Evolutionary conservation across 2,888 invertebrate species (phyloP).

Genomic region (Gastrophysa polygoni): DNA sequence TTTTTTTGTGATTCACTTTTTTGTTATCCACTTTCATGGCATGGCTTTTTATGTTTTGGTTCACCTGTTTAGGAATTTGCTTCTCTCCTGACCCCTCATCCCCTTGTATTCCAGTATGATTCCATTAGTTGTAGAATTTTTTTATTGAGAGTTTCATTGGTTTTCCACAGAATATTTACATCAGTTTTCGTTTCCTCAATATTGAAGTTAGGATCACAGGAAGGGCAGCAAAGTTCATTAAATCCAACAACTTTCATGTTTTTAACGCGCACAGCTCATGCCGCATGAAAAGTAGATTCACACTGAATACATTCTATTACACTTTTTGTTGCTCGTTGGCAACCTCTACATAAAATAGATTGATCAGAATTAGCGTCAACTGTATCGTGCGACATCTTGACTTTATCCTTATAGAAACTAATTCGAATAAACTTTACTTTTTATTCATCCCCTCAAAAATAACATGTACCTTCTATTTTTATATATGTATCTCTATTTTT

Average conservation of each 20-base stretch:
- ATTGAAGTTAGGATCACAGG: constrained; percentile 4
- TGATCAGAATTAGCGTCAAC: background rate
- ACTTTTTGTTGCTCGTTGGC: constrained; percentile 1
- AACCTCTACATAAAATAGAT: background rate
- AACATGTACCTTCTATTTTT: no score
- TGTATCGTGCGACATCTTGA: background rate
- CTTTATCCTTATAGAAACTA: no score
- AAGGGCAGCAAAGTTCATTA: constrained; percentile 5
- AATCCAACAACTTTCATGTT: constrained; percentile 3
- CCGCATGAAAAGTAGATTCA: background rate
- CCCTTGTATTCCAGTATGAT: background rate
- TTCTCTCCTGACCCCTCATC: background rate
- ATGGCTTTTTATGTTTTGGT: background rate
- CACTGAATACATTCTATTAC: background rate
- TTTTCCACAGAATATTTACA: background rate
- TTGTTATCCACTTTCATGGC: background rate
- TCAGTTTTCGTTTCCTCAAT: background rate
- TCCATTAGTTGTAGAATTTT: constrained; percentile 1
- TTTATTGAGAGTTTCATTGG: constrained; percentile 4
- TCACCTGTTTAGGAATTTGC: background rate
- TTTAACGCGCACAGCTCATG: constrained; percentile 7
- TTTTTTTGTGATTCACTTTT: background rate
- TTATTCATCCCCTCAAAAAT: no score
- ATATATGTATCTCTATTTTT: no score
- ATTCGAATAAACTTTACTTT: no score